phyloP scores from a whole-genome alignment of 2,797 vertebrate genomes.

The Loriculus beryllinus region DNA sequence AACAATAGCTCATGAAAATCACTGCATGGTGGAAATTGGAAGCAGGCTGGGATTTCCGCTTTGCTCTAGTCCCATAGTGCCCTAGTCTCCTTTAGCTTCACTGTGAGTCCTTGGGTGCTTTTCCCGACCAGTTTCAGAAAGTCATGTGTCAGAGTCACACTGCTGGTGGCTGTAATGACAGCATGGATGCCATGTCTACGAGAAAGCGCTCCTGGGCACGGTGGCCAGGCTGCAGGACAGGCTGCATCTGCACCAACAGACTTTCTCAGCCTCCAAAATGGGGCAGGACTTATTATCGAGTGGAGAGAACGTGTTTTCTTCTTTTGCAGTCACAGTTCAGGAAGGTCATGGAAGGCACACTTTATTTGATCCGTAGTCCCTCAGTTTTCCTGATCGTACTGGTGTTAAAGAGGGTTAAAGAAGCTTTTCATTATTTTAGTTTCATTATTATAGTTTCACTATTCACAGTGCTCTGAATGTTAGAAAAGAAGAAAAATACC shows the following conservation, averaged over 20 bases:
- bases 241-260: fast-evolving
- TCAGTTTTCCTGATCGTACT: background rate
- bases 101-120: background rate
- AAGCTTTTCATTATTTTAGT: background rate
- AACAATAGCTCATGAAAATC: background rate
- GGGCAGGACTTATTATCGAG: background rate
- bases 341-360: background rate
- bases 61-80: background rate
- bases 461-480: background rate
- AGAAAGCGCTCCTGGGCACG: fast-evolving
- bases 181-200: background rate
- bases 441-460: too few relatives aligned
- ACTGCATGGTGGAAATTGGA: background rate
- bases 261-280: background rate
- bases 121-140: background rate
- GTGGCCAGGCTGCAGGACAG: fast-evolving
- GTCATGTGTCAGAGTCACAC: background rate
- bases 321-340: background rate
- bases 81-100: background rate
- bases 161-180: background rate
- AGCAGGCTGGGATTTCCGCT: background rate
- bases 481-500: background rate
- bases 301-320: background rate
- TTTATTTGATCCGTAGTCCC: background rate
- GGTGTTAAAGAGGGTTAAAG: background rate